A percentile compares a stretch with the other conserved stretches of the same genome.
These are phyloP conservation scores for Anarsia innoxiella DNA, from an alignment of 2,888 invertebrate genomes.

Conservation along the genomic window DNA sequence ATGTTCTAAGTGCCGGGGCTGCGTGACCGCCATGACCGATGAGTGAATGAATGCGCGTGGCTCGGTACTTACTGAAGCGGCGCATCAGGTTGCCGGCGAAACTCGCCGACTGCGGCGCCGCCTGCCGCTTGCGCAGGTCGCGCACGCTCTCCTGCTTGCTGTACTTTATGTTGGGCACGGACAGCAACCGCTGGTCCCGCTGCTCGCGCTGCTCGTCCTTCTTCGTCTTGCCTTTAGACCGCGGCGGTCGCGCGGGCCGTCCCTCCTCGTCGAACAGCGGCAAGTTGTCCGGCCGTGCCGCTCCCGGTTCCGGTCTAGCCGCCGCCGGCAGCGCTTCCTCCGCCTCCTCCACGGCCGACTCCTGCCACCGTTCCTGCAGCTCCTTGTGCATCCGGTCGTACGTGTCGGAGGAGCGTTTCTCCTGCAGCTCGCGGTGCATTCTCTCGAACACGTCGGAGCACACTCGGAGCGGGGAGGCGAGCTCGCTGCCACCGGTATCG, in stretches of 20 bases:
- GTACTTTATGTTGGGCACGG: conserved; percentile 85
- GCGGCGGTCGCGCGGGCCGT: conserved; percentile 57
- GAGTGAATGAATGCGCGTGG: conserved; percentile 27
- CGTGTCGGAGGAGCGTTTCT: conserved; percentile 43
- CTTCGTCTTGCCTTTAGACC: conserved; percentile 62
- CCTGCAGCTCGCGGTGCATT: conserved; percentile 57
- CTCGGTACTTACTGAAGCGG: conserved; percentile 88
- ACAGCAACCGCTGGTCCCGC: conserved; percentile 81
- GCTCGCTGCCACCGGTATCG: conserved; percentile 27
- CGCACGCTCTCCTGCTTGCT: conserved; percentile 66
- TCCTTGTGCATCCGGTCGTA: conserved; percentile 62
- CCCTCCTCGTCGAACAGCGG: conserved; percentile 63
- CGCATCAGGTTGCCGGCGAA: conserved; percentile 86
- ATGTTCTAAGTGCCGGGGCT: conserved; percentile 39
- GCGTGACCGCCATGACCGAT: conserved; percentile 30
- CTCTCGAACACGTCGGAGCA: conserved; percentile 58
- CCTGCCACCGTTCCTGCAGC: conserved; percentile 64
- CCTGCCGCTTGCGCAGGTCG: conserved; percentile 74
- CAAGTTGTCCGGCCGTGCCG: conserved; percentile 77
- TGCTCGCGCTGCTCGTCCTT: conserved; percentile 41
- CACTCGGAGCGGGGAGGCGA: conserved; percentile 47
- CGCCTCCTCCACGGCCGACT: conserved; percentile 33
- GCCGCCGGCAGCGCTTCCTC: conserved; percentile 31
- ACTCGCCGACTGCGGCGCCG: conserved; percentile 59
- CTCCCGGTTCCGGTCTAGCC: conserved; percentile 28